Base-by-base conservation (phyloP, 2,888 invertebrate genomes). In the Sphaeridia pumilis region DNA sequence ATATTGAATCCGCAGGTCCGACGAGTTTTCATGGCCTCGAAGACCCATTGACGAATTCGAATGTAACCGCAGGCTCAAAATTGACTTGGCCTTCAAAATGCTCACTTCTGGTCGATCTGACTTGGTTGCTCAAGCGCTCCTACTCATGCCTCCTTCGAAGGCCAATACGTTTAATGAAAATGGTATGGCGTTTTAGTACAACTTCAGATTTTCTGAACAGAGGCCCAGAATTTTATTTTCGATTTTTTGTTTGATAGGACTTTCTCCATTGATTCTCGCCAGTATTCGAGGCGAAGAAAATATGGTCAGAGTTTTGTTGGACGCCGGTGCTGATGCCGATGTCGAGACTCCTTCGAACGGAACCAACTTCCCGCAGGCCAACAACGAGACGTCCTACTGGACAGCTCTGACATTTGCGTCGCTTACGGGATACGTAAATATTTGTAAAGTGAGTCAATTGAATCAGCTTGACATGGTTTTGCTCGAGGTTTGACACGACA, bases 391-490 rank as follows among this genome's bases (percentile, higher is more conserved):
- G 0, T 83, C 83, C 62, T 79, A 83, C 66, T 92, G 90, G 90
- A 90, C 90, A 0, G 87, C 90, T 0, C 73, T 90, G 17, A 87
- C 87, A 31, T 90, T 88, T 70, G 84, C 88, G 1, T 74, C 78
- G 20, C 73, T 78, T 38, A 76, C 77, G 52, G 69, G 70, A 2
- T 68, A 71, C 57, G 36, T 66, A 3, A 56, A 59, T 46, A 65
- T 69, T 26, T 67, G 68, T 24, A 68, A 69, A 50, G 78, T 77
- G 83, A 52, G 74, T 26, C 10, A 22, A 21, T 45, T 26, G 36
- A 36, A 36, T 36, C 10, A 3, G 76, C n/a, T 36, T 4, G 17
- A 36, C 3, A 36, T 20, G 20, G 20, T 7, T 17, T 36, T 36
- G 20, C 3, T 28, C 44, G n/a, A 25, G 4, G 42, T 24, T 49